Base-by-base conservation (phyloP, 1,140 invertebrate genomes). In the Daktulosphaira vitifoliae region DNA sequence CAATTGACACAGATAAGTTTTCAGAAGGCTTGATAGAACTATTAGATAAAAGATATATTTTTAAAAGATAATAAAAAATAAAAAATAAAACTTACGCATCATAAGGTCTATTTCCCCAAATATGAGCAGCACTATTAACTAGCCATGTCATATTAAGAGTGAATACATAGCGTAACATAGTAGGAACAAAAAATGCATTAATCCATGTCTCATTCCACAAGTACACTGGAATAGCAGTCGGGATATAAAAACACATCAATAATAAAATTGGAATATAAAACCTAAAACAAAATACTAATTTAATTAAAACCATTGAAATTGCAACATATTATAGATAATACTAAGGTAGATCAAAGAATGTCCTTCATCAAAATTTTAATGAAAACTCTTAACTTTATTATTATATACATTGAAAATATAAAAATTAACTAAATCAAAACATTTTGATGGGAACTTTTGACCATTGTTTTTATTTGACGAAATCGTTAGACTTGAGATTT, bases 121-220 rank as follows among this genome's bases (percentile, higher is more conserved):
- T 81, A 76, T 98, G 95, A 2, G 94, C 94, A n/a, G 89, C 89
- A 66, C 90, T 93, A 76, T 98, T 98, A 1, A 98, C 94, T 33
- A 93, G 78, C 94, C 95, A 98, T 3, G 95, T 98, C 68, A 86
- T 84, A 72, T 99, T 92, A 15, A 98, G 78, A 11, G 86, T 88
- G 70, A 89, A 83, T 13, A 83, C 81, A 75, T 95, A 98, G 25
- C 95, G 83, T 70, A 96, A 82, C 70, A 96, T 76, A 3, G 86
- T 84, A 13, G 86, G 79, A 1, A 96, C 79, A 73, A 90, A 92
- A 77, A 87, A 95, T 3, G 90, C 81, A 71, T 88, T 89, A 8
- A 72, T 70, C 71, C 84, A 84, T 0, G 81, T 81, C 76, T 99
- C 96, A 38, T 81, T 80, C 92, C 93, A 98, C 2, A 79, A 78